Evolutionary conservation across 2,797 vertebrate species (phyloP).

Genomic region (Takifugu rubripes): DNA sequence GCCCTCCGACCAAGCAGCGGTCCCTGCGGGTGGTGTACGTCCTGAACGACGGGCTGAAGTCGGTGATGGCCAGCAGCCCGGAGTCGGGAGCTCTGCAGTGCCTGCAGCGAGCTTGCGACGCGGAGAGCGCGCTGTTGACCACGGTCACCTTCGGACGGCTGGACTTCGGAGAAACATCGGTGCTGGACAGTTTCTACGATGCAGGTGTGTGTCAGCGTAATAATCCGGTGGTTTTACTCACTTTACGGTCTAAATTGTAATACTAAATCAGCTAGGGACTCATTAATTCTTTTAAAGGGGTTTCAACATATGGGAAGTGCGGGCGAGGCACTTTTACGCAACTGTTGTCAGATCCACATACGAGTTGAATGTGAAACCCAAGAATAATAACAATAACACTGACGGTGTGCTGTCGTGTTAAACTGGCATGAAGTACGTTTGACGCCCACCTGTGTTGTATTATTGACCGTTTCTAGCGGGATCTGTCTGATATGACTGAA

Average conservation of each 20-base stretch:
- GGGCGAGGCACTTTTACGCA: no score
- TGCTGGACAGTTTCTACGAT: constrained; percentile 90
- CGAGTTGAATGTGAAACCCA: no score
- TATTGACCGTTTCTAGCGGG: no score
- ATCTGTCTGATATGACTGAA: no score
- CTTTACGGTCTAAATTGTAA: no score
- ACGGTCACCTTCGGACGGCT: constrained; percentile 84
- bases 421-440: no score
- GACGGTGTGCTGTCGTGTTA: no score
- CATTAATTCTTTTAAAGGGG: neutral
- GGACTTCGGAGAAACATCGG: constrained; percentile 87
- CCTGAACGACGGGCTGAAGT: constrained; percentile 80
- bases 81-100: constrained; percentile 86
- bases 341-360: no score
- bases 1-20: constrained; percentile 73
- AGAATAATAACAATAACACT: no score
- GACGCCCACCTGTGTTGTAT: no score
- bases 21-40: constrained; percentile 84
- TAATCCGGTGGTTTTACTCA: no score
- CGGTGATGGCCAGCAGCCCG: constrained; percentile 80
- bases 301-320: neutral
- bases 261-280: no score
- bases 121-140: constrained; percentile 83
- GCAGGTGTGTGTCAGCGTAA: constrained; percentile 74
- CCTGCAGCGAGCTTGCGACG: constrained; percentile 85